Percentiles rank a stretch among this genome's conserved stretches.
Evolutionary conservation across 2,113 vertebrate species (phyloP).

Genomic region (Misgurnus mizolepis): DNA sequence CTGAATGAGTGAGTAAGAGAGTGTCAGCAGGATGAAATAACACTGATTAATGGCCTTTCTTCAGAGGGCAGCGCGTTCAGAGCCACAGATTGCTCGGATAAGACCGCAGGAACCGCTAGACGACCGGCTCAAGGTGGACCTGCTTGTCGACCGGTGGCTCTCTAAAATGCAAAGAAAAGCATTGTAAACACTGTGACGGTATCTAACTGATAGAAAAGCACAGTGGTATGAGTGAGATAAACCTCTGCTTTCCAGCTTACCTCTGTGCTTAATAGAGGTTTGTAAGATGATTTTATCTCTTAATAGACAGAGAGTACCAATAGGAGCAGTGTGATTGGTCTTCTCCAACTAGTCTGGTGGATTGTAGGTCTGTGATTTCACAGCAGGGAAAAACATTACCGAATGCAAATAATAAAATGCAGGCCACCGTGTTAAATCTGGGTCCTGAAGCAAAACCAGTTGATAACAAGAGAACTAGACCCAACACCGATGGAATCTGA

Average conservation of each 20-base stretch:
- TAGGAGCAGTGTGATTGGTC: not conserved
- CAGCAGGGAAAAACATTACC: too few species aligned
- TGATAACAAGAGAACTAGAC: not conserved
- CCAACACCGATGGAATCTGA: not conserved
- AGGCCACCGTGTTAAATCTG: not conserved
- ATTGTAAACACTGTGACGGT: slow-evolving; percentile 20
- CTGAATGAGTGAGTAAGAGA: slow-evolving; percentile 47
- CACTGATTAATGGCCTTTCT: slow-evolving; percentile 58
- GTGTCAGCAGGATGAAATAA: slow-evolving; percentile 56
- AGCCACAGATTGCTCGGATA: slow-evolving; percentile 44
- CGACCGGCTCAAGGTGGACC: slow-evolving; percentile 45
- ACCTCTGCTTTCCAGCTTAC: slow-evolving; percentile 3
- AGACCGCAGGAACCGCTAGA: slow-evolving; percentile 40
- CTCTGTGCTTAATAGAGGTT: slow-evolving; percentile 11
- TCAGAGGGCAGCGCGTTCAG: slow-evolving; percentile 57
- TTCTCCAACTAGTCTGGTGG: too few species aligned
- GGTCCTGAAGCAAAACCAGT: not conserved
- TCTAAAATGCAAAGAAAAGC: slow-evolving; percentile 26
- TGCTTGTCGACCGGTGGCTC: slow-evolving; percentile 49
- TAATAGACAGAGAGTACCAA: not conserved
- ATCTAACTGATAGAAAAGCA: slow-evolving; percentile 24
- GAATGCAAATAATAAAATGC: not conserved
- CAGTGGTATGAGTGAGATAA: slow-evolving; percentile 14
- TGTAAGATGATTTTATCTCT: slow-evolving; percentile 32
- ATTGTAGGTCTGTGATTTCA: not conserved